Evolutionary conservation across 2,113 vertebrate species (phyloP).

Genomic region (Amphiprion percula): DNA sequence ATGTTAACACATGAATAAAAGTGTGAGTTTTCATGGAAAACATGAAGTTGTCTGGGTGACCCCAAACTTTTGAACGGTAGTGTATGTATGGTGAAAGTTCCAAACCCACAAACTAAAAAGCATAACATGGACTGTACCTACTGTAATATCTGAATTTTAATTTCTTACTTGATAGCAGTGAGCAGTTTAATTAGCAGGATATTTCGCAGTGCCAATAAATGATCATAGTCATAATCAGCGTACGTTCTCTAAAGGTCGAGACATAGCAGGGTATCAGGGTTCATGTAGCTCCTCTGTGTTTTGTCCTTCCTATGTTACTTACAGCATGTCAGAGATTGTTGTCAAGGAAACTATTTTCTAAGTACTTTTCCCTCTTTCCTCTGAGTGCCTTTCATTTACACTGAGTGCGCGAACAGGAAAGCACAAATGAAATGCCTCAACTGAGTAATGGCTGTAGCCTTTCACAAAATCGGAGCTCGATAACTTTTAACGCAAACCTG

Average conservation of each 20-base stretch:
- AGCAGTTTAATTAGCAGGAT: too few species aligned
- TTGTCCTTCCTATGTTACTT: neutral
- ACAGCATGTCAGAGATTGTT: neutral
- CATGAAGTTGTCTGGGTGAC: too few species aligned
- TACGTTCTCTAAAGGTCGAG: neutral
- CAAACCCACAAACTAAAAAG: too few species aligned
- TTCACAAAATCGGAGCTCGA: constrained; percentile 35
- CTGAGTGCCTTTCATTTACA: constrained; percentile 16
- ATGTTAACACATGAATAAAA: too few species aligned
- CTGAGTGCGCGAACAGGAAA: constrained; percentile 31
- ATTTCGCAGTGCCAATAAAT: neutral
- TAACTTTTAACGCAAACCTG: constrained; percentile 20
- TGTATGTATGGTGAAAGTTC: too few species aligned
- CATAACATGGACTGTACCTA: too few species aligned
- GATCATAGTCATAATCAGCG: neutral
- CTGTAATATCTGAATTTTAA: too few species aligned
- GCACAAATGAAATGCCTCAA: constrained; percentile 47
- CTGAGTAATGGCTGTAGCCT: constrained; percentile 51
- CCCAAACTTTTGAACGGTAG: too few species aligned
- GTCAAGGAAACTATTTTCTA: constrained; percentile 4
- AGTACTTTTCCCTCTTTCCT: neutral
- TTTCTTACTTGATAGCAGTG: too few species aligned
- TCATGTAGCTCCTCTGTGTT: neutral
- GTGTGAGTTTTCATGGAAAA: too few species aligned
- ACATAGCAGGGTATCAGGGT: neutral